Conservation (phyloP, 2,888 invertebrate genomes). For the Pollenia amentaria region DNA sequence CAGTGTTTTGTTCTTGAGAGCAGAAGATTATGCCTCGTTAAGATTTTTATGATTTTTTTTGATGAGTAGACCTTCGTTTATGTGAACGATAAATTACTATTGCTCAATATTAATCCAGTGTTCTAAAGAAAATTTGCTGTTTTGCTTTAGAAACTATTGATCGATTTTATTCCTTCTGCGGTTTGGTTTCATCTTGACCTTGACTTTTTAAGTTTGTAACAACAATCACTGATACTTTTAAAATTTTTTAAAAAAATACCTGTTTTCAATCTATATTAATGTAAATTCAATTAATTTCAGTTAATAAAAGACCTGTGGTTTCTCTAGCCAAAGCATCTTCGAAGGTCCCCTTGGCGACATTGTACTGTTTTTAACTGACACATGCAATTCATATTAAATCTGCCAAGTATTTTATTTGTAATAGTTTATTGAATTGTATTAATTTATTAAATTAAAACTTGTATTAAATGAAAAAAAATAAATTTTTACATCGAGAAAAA, state of each 20-base stretch:
- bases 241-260: neutral
- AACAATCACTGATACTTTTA: too few species aligned
- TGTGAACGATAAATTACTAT: too few species aligned
- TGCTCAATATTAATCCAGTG: too few species aligned
- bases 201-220: too few species aligned
- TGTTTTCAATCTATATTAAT: neutral
- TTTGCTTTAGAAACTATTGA: too few species aligned
- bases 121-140: too few species aligned
- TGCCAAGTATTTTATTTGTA: neutral
- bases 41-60: too few species aligned
- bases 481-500: neutral
- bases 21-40: too few species aligned
- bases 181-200: too few species aligned
- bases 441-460: constrained; percentile 53
- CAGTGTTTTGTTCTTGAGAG: too few species aligned
- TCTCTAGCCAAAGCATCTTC: neutral
- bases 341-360: constrained; percentile 11
- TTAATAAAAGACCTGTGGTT: constrained; percentile 24
- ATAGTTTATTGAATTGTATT: constrained; percentile 8
- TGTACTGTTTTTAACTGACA: constrained; percentile 8
- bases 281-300: constrained; percentile 14
- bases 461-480: constrained; percentile 14
- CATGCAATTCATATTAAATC: neutral
- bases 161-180: too few species aligned
- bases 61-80: too few species aligned